Conservation (phyloP, 2,113 vertebrate genomes). For the Podiceps cristatus region DNA sequence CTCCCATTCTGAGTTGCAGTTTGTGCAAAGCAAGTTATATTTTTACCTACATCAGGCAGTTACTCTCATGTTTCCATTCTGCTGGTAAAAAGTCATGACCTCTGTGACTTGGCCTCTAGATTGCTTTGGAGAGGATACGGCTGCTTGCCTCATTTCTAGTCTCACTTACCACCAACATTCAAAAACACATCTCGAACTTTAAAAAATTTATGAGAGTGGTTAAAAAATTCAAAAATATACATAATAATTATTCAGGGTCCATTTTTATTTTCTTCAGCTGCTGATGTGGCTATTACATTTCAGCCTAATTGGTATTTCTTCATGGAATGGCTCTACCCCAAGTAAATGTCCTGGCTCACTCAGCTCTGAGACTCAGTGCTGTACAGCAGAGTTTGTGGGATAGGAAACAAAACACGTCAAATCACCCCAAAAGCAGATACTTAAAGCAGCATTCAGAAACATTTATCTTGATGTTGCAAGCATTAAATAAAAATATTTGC, state of each 20-base stretch:
- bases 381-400: neutral
- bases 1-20: neutral
- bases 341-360: rapidly evolving
- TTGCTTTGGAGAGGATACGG: neutral
- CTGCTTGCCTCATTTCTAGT: neutral
- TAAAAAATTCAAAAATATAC: neutral
- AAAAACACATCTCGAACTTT: neutral
- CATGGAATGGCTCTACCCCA: rapidly evolving
- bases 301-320: neutral
- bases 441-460: neutral
- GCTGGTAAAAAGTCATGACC: neutral
- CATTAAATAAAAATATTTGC: neutral
- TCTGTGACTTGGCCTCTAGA: neutral
- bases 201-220: neutral
- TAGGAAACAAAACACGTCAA: neutral
- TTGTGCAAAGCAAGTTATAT: neutral
- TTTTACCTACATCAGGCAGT: neutral
- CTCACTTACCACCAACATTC: neutral
- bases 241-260: neutral
- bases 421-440: neutral
- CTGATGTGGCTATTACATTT: neutral
- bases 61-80: neutral
- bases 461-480: neutral
- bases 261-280: conserved; percentile 10
- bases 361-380: neutral